phyloP scores from a whole-genome alignment of 2,888 invertebrate species.

The Busseola fusca region DNA sequence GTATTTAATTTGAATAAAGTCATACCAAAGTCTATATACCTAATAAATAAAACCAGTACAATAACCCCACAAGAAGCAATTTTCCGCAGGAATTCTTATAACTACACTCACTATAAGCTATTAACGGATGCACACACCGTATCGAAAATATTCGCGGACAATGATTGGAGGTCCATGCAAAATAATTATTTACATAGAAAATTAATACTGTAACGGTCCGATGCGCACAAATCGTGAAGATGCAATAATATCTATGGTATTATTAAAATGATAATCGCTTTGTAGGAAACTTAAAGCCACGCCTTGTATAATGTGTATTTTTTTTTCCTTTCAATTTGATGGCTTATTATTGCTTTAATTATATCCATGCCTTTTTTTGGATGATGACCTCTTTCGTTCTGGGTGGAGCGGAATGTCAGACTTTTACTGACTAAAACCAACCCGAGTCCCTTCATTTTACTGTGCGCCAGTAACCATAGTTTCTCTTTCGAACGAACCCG shows the following conservation, averaged over 20 bases:
- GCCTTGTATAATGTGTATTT: background rate
- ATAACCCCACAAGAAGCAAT: background rate
- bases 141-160: constrained; percentile 25
- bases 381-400: no score
- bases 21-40: background rate
- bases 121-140: constrained; percentile 38
- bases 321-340: background rate
- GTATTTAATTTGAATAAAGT: no score
- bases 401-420: no score
- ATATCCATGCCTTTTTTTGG: no score
- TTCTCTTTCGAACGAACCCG: no score
- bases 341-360: background rate
- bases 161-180: constrained; percentile 32
- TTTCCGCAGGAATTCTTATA: constrained; percentile 24
- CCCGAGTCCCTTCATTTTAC: no score
- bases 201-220: constrained; percentile 20
- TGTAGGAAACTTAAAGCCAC: constrained; percentile 29
- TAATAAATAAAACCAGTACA: background rate
- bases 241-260: constrained; percentile 23
- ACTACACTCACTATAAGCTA: constrained; percentile 14
- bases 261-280: constrained; percentile 4
- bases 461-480: no score
- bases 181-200: constrained; percentile 28
- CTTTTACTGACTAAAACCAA: no score
- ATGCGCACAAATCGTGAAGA: constrained; percentile 29